phyloP scores from a whole-genome alignment of 2,113 vertebrate genomes.

The Psephotus haematonotus region DNA sequence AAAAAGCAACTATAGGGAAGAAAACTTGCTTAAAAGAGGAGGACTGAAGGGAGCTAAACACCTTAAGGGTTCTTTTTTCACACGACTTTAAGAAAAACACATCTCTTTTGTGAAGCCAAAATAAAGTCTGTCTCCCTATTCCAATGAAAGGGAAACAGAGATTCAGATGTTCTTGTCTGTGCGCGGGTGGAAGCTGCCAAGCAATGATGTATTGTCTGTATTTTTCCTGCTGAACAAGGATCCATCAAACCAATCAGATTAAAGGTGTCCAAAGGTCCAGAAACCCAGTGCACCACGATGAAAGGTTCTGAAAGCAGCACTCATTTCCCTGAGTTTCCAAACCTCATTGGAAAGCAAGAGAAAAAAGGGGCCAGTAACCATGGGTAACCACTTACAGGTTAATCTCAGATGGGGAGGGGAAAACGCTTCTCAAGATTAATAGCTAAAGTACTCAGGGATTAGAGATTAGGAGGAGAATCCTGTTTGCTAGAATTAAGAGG shows the following conservation, averaged over 20 bases:
- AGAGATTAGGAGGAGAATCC: conserved; percentile 63
- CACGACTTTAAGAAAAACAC: background rate
- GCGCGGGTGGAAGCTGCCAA: background rate
- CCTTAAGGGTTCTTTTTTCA: background rate
- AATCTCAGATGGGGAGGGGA: conserved; percentile 52
- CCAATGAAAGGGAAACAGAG: background rate
- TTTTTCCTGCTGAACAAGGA: background rate
- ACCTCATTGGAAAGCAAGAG: background rate
- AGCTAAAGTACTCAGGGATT: conserved; percentile 59
- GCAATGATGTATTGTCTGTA: background rate
- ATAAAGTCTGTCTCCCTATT: background rate
- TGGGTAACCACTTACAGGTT: conserved; percentile 32
- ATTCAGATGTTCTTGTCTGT: background rate
- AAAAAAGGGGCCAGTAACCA: conserved; percentile 24
- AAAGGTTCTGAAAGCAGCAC: background rate
- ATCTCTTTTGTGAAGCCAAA: background rate
- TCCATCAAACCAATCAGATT: background rate
- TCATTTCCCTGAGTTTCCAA: background rate
- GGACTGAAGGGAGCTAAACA: background rate
- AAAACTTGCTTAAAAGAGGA: background rate
- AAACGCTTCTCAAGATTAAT: conserved; percentile 63
- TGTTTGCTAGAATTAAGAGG: conserved; percentile 64
- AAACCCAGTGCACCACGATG: background rate
- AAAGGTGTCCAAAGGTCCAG: background rate
- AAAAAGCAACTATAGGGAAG: background rate